Evolutionary conservation across 2,888 invertebrate genomes (phyloP).

Genomic region (Cheilosia soror): DNA sequence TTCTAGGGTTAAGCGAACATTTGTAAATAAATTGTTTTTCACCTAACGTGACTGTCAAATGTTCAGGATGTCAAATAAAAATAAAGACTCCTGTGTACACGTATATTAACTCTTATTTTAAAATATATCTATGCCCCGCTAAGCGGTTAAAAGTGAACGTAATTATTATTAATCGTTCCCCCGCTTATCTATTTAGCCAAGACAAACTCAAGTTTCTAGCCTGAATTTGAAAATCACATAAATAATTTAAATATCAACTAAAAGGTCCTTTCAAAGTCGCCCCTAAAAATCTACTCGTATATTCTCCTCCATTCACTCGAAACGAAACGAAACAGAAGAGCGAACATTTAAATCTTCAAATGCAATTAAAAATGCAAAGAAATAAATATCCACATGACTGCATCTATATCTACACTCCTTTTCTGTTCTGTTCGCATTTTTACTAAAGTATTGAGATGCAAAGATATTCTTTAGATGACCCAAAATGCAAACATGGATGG

Average conservation of each 20-base stretch:
- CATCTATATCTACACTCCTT: not conserved
- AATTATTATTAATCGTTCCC: not conserved
- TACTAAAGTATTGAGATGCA: slow-evolving; percentile 42
- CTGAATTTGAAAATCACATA: not conserved
- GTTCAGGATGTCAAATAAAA: too few relatives aligned
- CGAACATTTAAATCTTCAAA: slow-evolving; percentile 4
- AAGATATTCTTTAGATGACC: slow-evolving; percentile 59
- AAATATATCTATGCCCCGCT: too few relatives aligned
- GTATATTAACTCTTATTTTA: too few relatives aligned
- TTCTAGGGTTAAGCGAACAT: too few relatives aligned
- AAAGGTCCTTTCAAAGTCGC: not conserved
- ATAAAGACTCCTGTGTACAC: too few relatives aligned
- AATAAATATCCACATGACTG: slow-evolving; percentile 55
- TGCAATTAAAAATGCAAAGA: slow-evolving; percentile 58
- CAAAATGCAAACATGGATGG: slow-evolving; percentile 57
- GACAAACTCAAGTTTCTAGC: not conserved
- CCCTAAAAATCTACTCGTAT: not conserved
- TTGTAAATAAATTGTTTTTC: too few relatives aligned
- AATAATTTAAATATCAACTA: not conserved
- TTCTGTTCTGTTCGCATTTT: slow-evolving; percentile 7
- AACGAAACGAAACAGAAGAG: not conserved
- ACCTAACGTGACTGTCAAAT: too few relatives aligned
- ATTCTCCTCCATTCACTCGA: not conserved
- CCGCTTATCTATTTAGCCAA: not conserved
- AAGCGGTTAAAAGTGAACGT: too few relatives aligned